phyloP scores from a whole-genome alignment of 2,888 invertebrate genomes.

The Dryadula phaetusa region DNA sequence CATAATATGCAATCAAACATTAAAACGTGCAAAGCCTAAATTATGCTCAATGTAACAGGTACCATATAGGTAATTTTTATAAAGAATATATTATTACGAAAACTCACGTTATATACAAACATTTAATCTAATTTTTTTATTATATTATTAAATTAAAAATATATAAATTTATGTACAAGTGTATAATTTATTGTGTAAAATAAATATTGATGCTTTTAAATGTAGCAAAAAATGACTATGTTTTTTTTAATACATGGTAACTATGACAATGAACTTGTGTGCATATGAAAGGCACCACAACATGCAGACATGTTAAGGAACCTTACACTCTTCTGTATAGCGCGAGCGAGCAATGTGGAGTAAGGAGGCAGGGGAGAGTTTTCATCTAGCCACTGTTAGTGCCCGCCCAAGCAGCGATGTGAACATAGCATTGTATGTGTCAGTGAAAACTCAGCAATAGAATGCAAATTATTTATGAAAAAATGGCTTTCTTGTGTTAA shows the following conservation, averaged over 20 bases:
- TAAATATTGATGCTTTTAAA: background rate
- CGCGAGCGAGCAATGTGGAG: constrained; percentile 88
- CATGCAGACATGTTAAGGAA: constrained; percentile 65
- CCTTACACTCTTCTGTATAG: constrained; percentile 89
- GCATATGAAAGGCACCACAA: constrained; percentile 46
- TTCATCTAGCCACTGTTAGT: constrained; percentile 90
- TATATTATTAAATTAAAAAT: too few relatives aligned
- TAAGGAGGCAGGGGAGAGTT: constrained; percentile 88
- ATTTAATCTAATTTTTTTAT: too few relatives aligned
- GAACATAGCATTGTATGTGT: constrained; percentile 67
- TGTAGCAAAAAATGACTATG: background rate
- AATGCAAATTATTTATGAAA: constrained; percentile 1
- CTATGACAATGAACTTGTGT: constrained; percentile 6
- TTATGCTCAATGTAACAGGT: constrained; percentile 8
- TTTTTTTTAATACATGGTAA: background rate
- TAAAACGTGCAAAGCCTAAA: constrained; percentile 18
- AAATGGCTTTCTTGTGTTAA: background rate
- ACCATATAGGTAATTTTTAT: background rate
- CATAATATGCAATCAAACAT: constrained; percentile 2
- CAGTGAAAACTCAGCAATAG: constrained; percentile 45
- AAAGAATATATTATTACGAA: background rate
- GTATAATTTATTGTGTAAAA: too few relatives aligned
- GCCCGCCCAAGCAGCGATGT: constrained; percentile 64
- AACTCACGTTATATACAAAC: too few relatives aligned
- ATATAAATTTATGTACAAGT: too few relatives aligned